These are phyloP conservation scores for Ischnus inquisitorius DNA, from an alignment of 2,888 invertebrate species.

Conservation along the genomic window DNA sequence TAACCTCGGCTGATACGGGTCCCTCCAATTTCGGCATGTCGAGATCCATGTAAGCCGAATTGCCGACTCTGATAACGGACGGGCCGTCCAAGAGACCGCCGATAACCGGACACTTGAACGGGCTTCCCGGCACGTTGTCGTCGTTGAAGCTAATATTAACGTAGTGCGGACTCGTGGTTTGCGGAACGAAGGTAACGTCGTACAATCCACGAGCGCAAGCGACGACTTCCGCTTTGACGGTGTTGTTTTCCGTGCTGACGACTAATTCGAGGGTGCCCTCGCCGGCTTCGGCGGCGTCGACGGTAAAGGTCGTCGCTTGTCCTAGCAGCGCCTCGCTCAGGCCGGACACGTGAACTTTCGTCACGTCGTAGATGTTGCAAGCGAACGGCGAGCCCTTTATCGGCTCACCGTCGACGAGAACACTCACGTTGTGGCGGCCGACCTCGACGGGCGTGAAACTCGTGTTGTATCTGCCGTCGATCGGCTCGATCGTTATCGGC, in stretches of 20 bases:
- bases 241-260: constrained; percentile 95
- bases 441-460: constrained; percentile 95
- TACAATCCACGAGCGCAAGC: constrained; percentile 96
- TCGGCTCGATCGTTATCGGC: constrained; percentile 89
- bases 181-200: constrained; percentile 96
- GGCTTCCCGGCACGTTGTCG: constrained; percentile 95
- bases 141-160: constrained; percentile 98
- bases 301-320: constrained; percentile 95
- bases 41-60: constrained; percentile 83
- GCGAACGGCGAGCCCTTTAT: constrained; percentile 97
- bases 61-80: constrained; percentile 82
- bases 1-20: constrained; percentile 85
- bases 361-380: constrained; percentile 97
- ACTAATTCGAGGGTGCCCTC: constrained; percentile 97
- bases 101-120: constrained; percentile 91
- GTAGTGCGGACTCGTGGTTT: constrained; percentile 95
- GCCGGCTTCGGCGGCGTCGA: constrained; percentile 97
- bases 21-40: constrained; percentile 85
- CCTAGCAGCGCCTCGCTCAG: constrained; percentile 87
- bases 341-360: constrained; percentile 86
- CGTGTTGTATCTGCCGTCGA: constrained; percentile 90
- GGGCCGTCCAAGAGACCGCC: constrained; percentile 86
- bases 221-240: constrained; percentile 95
- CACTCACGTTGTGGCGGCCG: constrained; percentile 94
- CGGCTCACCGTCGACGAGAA: constrained; percentile 93